Evolutionary conservation across 2,888 invertebrate species (phyloP).

Genomic region (Cetonia aurata): DNA sequence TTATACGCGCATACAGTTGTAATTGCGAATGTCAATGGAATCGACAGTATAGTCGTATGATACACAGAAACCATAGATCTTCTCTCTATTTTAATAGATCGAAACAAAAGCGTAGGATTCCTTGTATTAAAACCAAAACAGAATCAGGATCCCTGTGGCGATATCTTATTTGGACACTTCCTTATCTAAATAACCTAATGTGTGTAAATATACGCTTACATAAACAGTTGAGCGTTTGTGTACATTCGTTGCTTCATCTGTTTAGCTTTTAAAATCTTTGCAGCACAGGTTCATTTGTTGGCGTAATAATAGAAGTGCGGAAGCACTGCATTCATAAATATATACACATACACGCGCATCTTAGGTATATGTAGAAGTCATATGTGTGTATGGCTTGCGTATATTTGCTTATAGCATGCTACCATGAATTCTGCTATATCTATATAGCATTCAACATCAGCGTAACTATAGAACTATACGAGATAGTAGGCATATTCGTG

Average conservation of each 20-base stretch:
- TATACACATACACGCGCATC: not conserved
- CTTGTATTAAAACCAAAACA: constrained; percentile 39
- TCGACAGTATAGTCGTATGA: constrained; percentile 21
- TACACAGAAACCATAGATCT: constrained; percentile 30
- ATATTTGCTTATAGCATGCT: no score
- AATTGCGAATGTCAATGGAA: constrained; percentile 40
- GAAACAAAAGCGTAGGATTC: constrained; percentile 38
- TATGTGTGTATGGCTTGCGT: no score
- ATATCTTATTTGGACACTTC: constrained; percentile 42
- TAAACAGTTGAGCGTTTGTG: constrained; percentile 40
- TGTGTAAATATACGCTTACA: constrained; percentile 41
- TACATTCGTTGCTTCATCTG: constrained; percentile 40
- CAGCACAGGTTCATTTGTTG: constrained; percentile 39
- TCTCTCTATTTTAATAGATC: constrained; percentile 36
- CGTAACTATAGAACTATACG: no score
- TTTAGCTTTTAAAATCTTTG: constrained; percentile 40
- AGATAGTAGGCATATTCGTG: no score
- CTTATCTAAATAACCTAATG: constrained; percentile 41
- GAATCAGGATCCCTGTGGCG: constrained; percentile 34
- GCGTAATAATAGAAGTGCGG: constrained; percentile 37
- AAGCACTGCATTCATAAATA: constrained; percentile 36
- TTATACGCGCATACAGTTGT: constrained; percentile 35
- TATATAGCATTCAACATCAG: no score
- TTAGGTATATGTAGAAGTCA: not conserved
- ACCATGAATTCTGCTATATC: no score